Evolutionary conservation across 1,140 invertebrate species (phyloP).

Genomic region (Monochamus saltuarius): DNA sequence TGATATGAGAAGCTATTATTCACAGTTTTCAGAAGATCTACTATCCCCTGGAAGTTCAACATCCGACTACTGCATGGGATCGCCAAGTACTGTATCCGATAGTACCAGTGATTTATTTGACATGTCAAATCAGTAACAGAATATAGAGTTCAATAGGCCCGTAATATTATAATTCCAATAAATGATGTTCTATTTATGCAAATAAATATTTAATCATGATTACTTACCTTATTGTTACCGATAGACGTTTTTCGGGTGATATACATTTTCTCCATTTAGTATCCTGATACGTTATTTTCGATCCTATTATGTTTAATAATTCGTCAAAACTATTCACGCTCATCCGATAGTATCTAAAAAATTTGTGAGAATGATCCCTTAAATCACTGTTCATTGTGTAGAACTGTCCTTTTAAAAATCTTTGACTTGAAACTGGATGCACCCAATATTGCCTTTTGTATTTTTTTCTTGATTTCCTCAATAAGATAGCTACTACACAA

Average conservation of each 20-base stretch:
- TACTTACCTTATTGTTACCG: slow-evolving; percentile 16
- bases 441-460: slow-evolving; percentile 1
- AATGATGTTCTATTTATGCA: too few species aligned
- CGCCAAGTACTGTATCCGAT: too few species aligned
- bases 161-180: too few species aligned
- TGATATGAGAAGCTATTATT: too few species aligned
- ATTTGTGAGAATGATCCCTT: neutral
- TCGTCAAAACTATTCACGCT: neutral
- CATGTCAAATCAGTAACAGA: too few species aligned
- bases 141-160: too few species aligned
- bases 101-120: too few species aligned
- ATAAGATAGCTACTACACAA: too few species aligned
- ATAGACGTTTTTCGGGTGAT: neutral
- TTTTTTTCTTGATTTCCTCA: slow-evolving; percentile 15
- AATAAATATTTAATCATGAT: too few species aligned
- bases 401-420: neutral
- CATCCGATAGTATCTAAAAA: slow-evolving; percentile 3
- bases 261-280: neutral
- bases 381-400: neutral
- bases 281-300: neutral
- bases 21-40: too few species aligned
- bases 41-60: too few species aligned
- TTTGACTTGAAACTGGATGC: neutral
- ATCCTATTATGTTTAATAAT: neutral
- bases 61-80: too few species aligned